Conservation (phyloP, 2,113 vertebrate species). For the Leptodactylus fuscus region DNA sequence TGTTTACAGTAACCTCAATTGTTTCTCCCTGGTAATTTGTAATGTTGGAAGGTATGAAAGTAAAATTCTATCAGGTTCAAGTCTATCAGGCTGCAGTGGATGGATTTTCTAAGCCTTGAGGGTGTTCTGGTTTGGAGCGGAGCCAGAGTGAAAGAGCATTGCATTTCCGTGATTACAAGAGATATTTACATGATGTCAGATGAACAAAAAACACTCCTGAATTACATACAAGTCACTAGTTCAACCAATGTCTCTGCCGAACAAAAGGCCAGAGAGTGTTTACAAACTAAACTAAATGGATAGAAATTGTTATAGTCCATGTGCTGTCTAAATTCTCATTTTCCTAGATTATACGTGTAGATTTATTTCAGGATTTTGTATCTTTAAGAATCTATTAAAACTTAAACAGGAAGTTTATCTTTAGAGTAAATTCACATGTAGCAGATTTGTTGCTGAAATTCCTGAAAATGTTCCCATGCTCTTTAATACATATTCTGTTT, state of each 20-base stretch:
- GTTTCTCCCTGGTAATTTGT: conserved; percentile 7
- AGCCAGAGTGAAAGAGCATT: background rate
- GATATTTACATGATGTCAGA: background rate
- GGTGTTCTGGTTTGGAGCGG: conserved; percentile 23
- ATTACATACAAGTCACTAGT: background rate
- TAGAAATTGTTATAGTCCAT: background rate
- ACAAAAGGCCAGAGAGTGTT: background rate
- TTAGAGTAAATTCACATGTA: too few species aligned
- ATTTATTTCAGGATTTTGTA: background rate
- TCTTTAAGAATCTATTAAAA: background rate
- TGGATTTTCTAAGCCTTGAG: background rate
- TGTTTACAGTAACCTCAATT: conserved; percentile 29
- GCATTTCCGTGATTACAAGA: conserved; percentile 5
- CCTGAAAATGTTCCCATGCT: too few species aligned
- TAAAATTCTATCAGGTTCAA: conserved; percentile 23
- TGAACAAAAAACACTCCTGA: background rate
- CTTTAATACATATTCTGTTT: too few species aligned
- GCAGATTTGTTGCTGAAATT: too few species aligned
- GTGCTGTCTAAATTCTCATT: fast-evolving
- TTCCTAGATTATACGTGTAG: background rate
- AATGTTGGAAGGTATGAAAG: conserved; percentile 15
- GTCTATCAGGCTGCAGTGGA: conserved; percentile 8
- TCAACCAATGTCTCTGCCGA: background rate
- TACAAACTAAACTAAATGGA: background rate
- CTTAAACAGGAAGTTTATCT: background rate